These are phyloP conservation scores for Cerastis leucographa DNA, from an alignment of 2,888 invertebrate genomes.

Conservation along the genomic window DNA sequence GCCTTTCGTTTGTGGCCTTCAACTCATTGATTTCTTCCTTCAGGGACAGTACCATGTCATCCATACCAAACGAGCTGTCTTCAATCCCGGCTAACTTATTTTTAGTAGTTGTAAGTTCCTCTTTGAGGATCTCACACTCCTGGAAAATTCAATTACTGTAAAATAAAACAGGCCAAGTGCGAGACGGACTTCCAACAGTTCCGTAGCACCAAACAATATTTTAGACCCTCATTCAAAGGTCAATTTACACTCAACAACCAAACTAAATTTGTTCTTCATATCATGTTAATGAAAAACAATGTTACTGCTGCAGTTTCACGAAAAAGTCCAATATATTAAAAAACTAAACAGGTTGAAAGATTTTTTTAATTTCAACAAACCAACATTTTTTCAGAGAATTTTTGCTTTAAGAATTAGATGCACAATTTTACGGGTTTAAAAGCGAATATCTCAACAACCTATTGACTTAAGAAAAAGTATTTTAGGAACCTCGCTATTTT, in stretches of 20 bases:
- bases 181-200: no score
- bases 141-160: slow-evolving; percentile 74
- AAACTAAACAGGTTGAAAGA: no score
- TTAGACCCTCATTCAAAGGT: not conserved
- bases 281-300: no score
- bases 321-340: no score
- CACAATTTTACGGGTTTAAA: not conserved
- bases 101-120: slow-evolving; percentile 91
- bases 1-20: slow-evolving; percentile 91
- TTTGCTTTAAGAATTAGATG: no score
- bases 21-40: slow-evolving; percentile 92
- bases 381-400: no score
- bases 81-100: slow-evolving; percentile 92
- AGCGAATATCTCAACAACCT: not conserved
- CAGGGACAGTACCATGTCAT: slow-evolving; percentile 93
- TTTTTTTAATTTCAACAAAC: no score
- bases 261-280: not conserved
- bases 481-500: not conserved
- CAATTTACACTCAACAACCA: not conserved
- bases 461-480: not conserved
- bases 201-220: no score
- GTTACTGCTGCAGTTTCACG: no score
- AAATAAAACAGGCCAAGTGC: not conserved
- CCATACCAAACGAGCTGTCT: slow-evolving; percentile 93
- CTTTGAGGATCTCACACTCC: slow-evolving; percentile 92